Percentiles rank a stretch among this genome's conserved stretches.
These are phyloP conservation scores for Cephalopachus bancanus DNA, from an alignment of 2,797 vertebrate species.

Conservation along the genomic window DNA sequence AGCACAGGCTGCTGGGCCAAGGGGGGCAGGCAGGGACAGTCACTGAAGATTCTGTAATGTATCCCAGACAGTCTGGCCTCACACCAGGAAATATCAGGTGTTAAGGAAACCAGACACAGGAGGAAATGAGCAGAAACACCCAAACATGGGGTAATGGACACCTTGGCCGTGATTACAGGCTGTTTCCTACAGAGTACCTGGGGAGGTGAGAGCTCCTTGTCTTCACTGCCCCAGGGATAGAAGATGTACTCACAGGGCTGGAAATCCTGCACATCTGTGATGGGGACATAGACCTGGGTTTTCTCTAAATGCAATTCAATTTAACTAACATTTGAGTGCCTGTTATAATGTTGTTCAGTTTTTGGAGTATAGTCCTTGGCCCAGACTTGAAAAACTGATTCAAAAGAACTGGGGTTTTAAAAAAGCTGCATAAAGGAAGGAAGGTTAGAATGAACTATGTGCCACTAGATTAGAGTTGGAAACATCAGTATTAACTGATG, in stretches of 20 bases:
- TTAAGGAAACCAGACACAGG: conserved; percentile 33
- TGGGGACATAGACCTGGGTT: not conserved
- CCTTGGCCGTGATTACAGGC: not conserved
- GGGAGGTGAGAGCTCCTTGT: not conserved
- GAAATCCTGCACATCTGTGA: not conserved
- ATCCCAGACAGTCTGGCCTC: conserved; percentile 57
- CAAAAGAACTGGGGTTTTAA: not conserved
- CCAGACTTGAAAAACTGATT: not conserved
- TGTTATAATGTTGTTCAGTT: not conserved
- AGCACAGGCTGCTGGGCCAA: not conserved
- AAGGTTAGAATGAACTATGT: not conserved
- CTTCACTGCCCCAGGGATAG: not conserved
- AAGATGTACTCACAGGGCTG: not conserved
- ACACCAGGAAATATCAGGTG: conserved; percentile 75
- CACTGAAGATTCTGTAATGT: not conserved
- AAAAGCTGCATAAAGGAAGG: not conserved
- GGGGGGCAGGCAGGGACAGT: not conserved
- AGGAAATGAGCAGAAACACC: conserved; percentile 74
- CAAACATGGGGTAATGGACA: conserved; percentile 68
- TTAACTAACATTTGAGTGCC: not conserved
- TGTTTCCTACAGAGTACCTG: not conserved
- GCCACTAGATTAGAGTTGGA: not conserved
- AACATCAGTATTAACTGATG: not conserved
- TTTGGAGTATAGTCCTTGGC: not conserved
- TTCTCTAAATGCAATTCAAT: not conserved